Conservation (phyloP, 2,797 vertebrate species). For the Mormyrus proboscirostris region DNA sequence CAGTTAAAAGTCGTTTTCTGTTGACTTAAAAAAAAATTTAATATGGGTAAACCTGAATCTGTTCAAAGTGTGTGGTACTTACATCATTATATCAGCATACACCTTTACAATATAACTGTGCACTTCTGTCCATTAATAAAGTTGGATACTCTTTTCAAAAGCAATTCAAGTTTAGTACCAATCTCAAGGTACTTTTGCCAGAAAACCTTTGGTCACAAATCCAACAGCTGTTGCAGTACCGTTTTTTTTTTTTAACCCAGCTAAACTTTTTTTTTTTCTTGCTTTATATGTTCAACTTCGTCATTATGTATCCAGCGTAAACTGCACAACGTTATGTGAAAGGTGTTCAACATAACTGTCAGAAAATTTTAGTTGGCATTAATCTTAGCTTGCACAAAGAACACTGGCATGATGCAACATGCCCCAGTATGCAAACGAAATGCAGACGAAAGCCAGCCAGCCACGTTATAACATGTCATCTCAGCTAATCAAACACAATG, state of each 20-base stretch:
- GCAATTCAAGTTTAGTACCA: not conserved
- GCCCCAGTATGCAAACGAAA: not conserved
- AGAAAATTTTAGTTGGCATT: not conserved
- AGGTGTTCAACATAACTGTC: not conserved
- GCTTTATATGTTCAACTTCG: not conserved
- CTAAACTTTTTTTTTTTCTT: not conserved
- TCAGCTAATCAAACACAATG: not conserved
- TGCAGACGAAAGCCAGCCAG: not conserved
- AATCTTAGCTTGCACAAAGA: not conserved
- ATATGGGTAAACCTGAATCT: not conserved
- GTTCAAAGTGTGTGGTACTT: not conserved
- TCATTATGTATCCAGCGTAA: not conserved
- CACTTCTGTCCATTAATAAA: not conserved
- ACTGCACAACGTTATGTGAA: not conserved
- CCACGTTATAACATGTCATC: not conserved
- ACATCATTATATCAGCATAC: not conserved
- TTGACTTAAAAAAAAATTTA: conserved; percentile 6
- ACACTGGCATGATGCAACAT: not conserved
- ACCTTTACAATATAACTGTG: conserved; percentile 1
- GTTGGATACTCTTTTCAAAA: not conserved
- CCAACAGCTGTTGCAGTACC: not conserved
- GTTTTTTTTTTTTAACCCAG: not conserved
- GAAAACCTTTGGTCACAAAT: conserved; percentile 8
- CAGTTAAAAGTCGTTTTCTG: conserved; percentile 32
- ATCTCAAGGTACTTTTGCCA: not conserved